These are phyloP conservation scores for Coregonus suidteri DNA, from an alignment of 2,797 vertebrate species.

Conservation along the genomic window DNA sequence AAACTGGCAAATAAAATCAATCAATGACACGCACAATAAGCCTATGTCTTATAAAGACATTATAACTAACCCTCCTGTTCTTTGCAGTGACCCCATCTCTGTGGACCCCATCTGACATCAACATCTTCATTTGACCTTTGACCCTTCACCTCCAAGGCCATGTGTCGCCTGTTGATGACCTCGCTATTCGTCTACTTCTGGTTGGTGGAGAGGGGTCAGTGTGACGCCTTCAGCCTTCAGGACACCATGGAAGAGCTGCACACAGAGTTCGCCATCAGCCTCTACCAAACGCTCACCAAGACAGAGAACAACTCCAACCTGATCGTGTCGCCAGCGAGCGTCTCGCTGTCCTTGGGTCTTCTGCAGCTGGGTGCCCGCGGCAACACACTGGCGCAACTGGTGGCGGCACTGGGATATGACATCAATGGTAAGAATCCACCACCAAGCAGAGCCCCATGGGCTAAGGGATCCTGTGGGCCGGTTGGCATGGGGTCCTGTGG, in stretches of 20 bases:
- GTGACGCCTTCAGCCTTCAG: slow-evolving; percentile 61
- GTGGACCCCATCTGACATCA: slow-evolving; percentile 1
- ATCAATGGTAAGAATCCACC: slow-evolving; percentile 73
- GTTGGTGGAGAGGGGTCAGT: slow-evolving; percentile 59
- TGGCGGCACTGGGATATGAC: slow-evolving; percentile 80
- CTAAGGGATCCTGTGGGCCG: too few relatives aligned
- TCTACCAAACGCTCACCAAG: slow-evolving; percentile 73
- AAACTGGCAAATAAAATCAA: too few relatives aligned
- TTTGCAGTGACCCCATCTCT: background rate
- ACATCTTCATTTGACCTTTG: slow-evolving; percentile 27
- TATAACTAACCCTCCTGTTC: background rate
- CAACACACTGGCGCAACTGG: slow-evolving; percentile 81
- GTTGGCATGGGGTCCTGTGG: too few relatives aligned
- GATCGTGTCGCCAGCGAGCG: slow-evolving; percentile 82
- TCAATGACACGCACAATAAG: too few relatives aligned
- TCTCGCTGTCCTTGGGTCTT: slow-evolving; percentile 82
- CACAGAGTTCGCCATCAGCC: slow-evolving; percentile 77
- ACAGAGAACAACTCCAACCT: slow-evolving; percentile 80
- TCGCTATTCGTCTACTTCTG: slow-evolving; percentile 73
- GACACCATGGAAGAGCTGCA: slow-evolving; percentile 77
- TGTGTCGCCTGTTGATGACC: slow-evolving; percentile 64
- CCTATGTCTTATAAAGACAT: too few relatives aligned
- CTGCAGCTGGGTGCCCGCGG: slow-evolving; percentile 86
- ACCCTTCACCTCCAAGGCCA: slow-evolving; percentile 57
- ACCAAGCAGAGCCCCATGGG: background rate